A percentile compares a stretch with the other conserved stretches of the same genome.
Evolutionary conservation across 92 coral and sea anemone genomes (phyloP).

Genomic region (Siderastrea siderea): DNA sequence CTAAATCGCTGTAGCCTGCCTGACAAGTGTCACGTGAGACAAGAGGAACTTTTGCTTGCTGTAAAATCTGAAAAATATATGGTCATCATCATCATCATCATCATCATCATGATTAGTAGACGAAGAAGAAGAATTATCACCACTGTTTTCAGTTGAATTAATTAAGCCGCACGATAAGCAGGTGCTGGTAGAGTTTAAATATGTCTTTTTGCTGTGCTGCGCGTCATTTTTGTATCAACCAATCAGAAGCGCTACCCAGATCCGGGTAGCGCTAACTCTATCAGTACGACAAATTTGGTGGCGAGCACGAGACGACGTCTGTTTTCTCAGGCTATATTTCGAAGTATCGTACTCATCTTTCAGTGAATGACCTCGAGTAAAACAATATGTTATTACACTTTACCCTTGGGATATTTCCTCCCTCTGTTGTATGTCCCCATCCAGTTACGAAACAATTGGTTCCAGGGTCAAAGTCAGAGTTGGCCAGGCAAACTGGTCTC

Average conservation of each 20-base stretch:
- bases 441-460: constrained; percentile 80
- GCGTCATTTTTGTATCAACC: too few relatives aligned
- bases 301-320: too few relatives aligned
- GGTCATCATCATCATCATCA: background rate
- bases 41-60: constrained; percentile 83
- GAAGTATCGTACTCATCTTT: too few relatives aligned
- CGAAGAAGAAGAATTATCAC: background rate
- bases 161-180: too few relatives aligned
- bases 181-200: too few relatives aligned
- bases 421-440: constrained; percentile 88
- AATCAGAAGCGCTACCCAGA: too few relatives aligned
- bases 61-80: constrained; percentile 39
- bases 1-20: constrained; percentile 71
- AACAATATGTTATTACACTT: background rate
- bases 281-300: too few relatives aligned
- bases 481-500: constrained; percentile 92
- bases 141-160: too few relatives aligned
- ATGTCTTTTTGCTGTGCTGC: too few relatives aligned
- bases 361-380: too few relatives aligned
- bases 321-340: too few relatives aligned
- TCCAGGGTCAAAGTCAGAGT: constrained; percentile 55
- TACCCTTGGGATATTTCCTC: constrained; percentile 78
- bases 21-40: constrained; percentile 76
- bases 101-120: background rate
- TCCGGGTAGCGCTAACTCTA: too few relatives aligned